Conservation (phyloP, 2,113 vertebrate species). For the Nansenia antarctica region DNA sequence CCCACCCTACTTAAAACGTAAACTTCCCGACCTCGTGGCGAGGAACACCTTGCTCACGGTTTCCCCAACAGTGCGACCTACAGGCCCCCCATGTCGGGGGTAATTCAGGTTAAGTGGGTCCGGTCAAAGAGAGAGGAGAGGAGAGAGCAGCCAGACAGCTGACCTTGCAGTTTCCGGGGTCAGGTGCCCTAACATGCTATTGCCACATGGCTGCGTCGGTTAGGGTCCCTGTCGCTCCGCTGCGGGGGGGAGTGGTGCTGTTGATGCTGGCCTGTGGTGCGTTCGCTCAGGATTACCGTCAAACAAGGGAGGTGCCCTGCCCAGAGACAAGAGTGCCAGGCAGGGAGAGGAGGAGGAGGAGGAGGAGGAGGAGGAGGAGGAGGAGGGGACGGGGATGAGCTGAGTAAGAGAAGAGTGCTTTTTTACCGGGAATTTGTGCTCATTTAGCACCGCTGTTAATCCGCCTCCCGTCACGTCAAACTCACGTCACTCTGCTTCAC, state of each 20-base stretch:
- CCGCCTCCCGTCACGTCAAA: neutral
- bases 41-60: neutral
- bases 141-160: neutral
- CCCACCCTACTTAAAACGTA: no score
- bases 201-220: constrained; percentile 1
- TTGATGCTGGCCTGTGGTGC: constrained; percentile 20
- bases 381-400: neutral
- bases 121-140: constrained; percentile 16
- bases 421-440: neutral
- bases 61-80: neutral
- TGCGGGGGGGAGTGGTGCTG: constrained; percentile 8
- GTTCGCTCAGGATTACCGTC: constrained; percentile 20
- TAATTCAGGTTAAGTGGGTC: constrained; percentile 35
- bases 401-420: no score
- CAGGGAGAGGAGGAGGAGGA: neutral
- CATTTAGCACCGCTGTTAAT: constrained; percentile 19
- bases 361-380: neutral
- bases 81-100: neutral
- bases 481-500: neutral
- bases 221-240: neutral
- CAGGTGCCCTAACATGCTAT: neutral
- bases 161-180: neutral
- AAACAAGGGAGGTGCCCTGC: constrained; percentile 3
- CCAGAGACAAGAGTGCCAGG: neutral
- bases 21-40: neutral